Conservation (phyloP, 2,888 invertebrate genomes). For the Chydorus sphaericus region DNA sequence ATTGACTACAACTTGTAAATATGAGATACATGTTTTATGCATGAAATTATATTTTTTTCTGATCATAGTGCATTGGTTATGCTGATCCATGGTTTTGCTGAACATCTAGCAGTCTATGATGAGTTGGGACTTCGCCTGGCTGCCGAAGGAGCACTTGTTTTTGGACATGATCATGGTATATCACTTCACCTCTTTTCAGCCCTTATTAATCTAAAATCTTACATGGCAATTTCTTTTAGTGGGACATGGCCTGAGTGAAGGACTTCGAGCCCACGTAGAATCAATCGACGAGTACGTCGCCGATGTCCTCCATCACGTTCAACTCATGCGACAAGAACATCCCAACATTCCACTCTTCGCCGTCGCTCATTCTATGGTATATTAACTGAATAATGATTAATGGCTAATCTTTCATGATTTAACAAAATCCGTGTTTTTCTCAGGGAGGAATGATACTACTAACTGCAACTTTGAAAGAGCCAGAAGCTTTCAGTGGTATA, state of each 20-base stretch:
- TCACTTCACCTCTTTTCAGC: no score
- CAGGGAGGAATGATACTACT: conserved; percentile 31
- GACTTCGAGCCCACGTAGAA: conserved; percentile 26
- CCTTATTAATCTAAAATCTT: no score
- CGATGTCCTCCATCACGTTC: conserved; percentile 29
- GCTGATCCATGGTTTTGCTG: conserved; percentile 24
- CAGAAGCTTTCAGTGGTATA: conserved; percentile 28
- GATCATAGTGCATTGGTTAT: conserved; percentile 20
- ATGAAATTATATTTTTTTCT: no score
- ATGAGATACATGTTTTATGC: no score
- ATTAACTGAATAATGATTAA: conserved; percentile 4
- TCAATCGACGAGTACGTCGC: conserved; percentile 26
- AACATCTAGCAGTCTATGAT: conserved; percentile 23
- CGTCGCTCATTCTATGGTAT: conserved; percentile 35
- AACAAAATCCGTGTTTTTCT: background rate
- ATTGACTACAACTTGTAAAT: no score
- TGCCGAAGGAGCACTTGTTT: conserved; percentile 20
- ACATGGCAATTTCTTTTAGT: conserved; percentile 21
- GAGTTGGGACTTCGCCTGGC: conserved; percentile 21
- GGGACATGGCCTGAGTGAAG: conserved; percentile 33
- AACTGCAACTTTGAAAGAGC: conserved; percentile 25
- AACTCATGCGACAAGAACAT: conserved; percentile 25
- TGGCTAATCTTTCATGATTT: background rate
- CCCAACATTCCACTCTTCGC: conserved; percentile 28
- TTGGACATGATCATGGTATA: conserved; percentile 24